phyloP scores from a whole-genome alignment of 2,113 vertebrate genomes.

The Hyaena hyaena region DNA sequence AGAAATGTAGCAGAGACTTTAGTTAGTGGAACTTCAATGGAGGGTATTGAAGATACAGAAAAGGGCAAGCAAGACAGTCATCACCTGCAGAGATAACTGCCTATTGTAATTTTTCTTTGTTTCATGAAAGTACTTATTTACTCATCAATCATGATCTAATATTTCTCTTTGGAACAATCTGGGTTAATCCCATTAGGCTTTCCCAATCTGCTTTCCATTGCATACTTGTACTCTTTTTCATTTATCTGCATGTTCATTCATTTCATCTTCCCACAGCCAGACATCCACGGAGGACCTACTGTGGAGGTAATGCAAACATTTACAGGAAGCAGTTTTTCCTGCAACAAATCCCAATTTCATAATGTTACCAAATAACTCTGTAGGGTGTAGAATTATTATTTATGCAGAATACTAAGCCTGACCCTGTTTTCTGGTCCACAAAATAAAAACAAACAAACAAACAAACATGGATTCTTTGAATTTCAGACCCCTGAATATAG shows the following conservation, averaged over 20 bases:
- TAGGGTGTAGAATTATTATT: background rate
- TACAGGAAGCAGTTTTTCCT: background rate
- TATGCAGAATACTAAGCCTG: background rate
- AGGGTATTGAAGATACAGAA: background rate
- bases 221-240: background rate
- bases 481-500: background rate
- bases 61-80: background rate
- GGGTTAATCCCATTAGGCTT: background rate
- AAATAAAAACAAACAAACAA: background rate
- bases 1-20: background rate
- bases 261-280: background rate
- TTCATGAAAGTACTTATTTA: background rate
- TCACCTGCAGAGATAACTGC: background rate
- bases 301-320: background rate
- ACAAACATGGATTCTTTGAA: background rate
- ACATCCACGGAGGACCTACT: background rate
- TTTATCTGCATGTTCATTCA: background rate
- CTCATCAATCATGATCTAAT: background rate
- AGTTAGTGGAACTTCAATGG: background rate
- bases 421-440: background rate
- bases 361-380: background rate
- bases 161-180: background rate
- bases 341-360: background rate
- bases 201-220: background rate
- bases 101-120: background rate